These are phyloP conservation scores for Blennius ocellaris DNA, from an alignment of 2,113 vertebrate genomes.

Conservation along the genomic window DNA sequence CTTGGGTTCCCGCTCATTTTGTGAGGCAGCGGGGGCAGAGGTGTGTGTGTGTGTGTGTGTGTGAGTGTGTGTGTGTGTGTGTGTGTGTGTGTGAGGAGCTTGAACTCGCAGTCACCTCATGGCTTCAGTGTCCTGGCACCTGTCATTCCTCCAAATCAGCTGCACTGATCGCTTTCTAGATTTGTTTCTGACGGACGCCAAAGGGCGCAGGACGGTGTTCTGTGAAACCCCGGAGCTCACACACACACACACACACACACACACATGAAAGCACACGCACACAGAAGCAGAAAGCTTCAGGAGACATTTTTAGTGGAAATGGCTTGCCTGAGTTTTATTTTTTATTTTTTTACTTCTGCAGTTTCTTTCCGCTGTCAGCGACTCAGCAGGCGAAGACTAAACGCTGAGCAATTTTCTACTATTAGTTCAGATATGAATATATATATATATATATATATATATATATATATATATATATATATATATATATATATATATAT, in stretches of 20 bases:
- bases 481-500: no score
- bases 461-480: no score
- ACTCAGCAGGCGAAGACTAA: neutral
- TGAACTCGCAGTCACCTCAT: conserved; percentile 48
- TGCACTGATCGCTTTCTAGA: conserved; percentile 20
- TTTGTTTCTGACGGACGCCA: conserved; percentile 24
- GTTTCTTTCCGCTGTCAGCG: neutral
- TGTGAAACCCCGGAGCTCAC: neutral
- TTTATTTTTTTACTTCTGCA: neutral
- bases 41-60: neutral
- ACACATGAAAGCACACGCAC: neutral
- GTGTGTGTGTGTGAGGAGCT: conserved; percentile 9
- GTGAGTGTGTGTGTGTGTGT: no score
- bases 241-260: neutral
- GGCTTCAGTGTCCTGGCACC: conserved; percentile 15
- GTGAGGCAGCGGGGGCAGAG: conserved; percentile 39
- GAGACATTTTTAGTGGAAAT: conserved; percentile 12
- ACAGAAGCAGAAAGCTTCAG: neutral
- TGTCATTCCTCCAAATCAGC: conserved; percentile 35
- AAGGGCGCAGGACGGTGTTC: neutral
- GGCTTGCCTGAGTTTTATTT: neutral
- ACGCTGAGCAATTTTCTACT: neutral
- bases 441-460: no score
- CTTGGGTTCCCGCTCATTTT: conserved; percentile 55
- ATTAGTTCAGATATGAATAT: no score